phyloP scores from a whole-genome alignment of 2,888 invertebrate genomes.

The Pseudoips prasinana region DNA sequence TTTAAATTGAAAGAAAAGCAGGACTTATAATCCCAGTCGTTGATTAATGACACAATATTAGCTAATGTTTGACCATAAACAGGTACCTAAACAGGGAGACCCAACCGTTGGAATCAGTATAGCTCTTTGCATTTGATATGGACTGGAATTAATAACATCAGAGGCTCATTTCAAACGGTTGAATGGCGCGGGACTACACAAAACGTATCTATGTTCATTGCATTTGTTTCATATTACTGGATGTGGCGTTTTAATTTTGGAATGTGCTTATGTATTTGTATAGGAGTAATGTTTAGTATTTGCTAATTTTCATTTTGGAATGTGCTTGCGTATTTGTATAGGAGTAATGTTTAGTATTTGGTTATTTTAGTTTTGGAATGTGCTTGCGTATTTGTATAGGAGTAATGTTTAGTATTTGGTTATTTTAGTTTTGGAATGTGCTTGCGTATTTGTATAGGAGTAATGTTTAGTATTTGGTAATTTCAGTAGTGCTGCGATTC shows the following conservation, averaged over 20 bases:
- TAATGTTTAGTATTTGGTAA: too few relatives aligned
- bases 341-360: too few relatives aligned
- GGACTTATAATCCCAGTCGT: background rate
- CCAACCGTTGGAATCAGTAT: constrained; percentile 53
- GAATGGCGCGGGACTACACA: constrained; percentile 46
- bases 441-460: too few relatives aligned
- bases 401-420: constrained; percentile 10
- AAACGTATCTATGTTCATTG: constrained; percentile 28
- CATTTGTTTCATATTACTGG: constrained; percentile 37
- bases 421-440: too few relatives aligned
- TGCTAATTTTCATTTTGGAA: too few relatives aligned
- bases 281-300: constrained; percentile 8
- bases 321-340: too few relatives aligned
- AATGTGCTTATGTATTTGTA: constrained; percentile 28
- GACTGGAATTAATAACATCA: constrained; percentile 74
- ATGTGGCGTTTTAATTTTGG: constrained; percentile 46
- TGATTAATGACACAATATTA: constrained; percentile 2
- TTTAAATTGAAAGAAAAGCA: too few relatives aligned
- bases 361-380: constrained; percentile 31
- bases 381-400: constrained; percentile 21
- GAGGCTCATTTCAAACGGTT: constrained; percentile 66
- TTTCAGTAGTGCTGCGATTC: too few relatives aligned
- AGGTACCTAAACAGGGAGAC: constrained; percentile 42
- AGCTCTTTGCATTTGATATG: constrained; percentile 71
- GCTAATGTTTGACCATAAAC: constrained; percentile 25